Base-by-base conservation (phyloP, 2,888 invertebrate species). In the Gonocerus acuteangulatus region DNA sequence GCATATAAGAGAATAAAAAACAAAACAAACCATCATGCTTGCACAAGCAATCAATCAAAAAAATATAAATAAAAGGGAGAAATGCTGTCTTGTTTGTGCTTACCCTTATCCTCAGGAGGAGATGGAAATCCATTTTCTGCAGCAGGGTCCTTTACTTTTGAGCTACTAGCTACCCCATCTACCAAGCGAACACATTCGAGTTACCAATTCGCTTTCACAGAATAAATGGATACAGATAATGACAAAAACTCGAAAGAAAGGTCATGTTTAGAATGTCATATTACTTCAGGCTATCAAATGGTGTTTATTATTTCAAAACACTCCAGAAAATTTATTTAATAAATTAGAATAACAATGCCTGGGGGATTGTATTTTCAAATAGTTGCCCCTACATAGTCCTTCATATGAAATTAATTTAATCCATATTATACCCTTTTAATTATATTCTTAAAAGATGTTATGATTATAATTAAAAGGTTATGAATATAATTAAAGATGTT, bases 31-130 rank as follows among this genome's bases (percentile, higher is more conserved):
- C 27, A 27, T 27, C 42, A 39, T 44, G 21, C 44, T 39, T 21
- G 18, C 18, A 36, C 23, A 13, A 32, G 2, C 56, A 34, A 56
- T 13, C 56, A 47, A 45, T 16, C 3, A 7, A 16, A 42, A 4
- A 42, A 42, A 16, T 42, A 16, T 7, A 42, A 42, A 42, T 42
- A 42, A 42, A 16, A 42, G 18, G 21, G 3, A 47, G 2, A 39
- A 16, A 44, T 42, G 45, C 45, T 18, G 44, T 45, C 39, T 23
- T 16, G 32, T 32, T 16, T 57, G 4, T 16, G 45, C 66, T 66
- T 66, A 66, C 66, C 66, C 47, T 66, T 66, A 66, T 65, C 66
- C 47, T 66, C 66, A 62, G 66, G 66, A 39, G 66, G 57, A 42
- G 60, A 36, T 15, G 58, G 18, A 63, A 66, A 65, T 34, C 48